phyloP scores from a whole-genome alignment of 2,797 vertebrate genomes.

The Neosilurus hyrtlii region DNA sequence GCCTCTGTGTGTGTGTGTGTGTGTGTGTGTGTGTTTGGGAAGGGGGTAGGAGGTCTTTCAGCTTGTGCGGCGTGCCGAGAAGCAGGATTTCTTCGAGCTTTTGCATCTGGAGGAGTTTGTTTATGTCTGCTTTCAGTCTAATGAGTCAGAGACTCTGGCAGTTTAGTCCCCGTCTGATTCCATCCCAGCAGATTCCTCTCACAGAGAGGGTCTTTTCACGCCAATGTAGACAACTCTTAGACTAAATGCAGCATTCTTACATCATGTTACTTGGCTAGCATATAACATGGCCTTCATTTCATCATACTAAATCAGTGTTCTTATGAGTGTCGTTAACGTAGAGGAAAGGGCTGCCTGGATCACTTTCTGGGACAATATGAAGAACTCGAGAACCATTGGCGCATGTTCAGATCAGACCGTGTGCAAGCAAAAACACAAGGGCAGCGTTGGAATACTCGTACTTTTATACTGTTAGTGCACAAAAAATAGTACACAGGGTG shows the following conservation, averaged over 20 bases:
- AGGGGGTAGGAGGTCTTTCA: conserved; percentile 27
- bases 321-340: background rate
- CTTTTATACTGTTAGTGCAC: no score
- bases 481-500: no score
- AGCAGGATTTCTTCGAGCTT: conserved; percentile 29
- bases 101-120: conserved; percentile 43
- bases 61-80: conserved; percentile 42
- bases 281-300: conserved; percentile 14
- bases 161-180: conserved; percentile 7
- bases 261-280: conserved; percentile 33
- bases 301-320: background rate
- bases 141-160: conserved; percentile 45
- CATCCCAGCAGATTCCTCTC: conserved; percentile 13
- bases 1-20: conserved; percentile 47
- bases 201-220: conserved; percentile 11
- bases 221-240: conserved; percentile 19
- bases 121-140: conserved; percentile 38
- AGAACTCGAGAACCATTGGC: background rate
- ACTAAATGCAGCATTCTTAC: conserved; percentile 24
- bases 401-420: background rate
- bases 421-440: background rate
- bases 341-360: background rate
- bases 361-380: background rate
- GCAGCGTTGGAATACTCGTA: no score
- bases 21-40: conserved; percentile 35